Conservation (phyloP, 2,888 invertebrate species). For the Beris morrisii region DNA sequence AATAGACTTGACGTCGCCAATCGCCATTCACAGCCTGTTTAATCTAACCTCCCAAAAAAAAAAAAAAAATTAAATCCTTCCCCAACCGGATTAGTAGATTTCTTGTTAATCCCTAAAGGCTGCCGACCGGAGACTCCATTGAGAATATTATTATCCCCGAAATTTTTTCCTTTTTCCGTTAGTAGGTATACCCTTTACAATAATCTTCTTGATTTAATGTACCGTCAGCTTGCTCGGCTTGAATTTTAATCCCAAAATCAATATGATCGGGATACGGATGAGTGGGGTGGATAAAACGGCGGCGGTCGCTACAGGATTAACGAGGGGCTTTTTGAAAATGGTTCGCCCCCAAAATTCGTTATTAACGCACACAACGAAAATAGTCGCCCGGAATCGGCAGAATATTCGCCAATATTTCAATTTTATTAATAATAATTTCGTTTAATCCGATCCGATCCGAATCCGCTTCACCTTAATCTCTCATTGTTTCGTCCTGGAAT, state of each 20-base stretch:
- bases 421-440: slow-evolving; percentile 40
- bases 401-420: slow-evolving; percentile 31
- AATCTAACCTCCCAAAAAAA: not conserved
- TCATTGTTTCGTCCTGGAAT: slow-evolving; percentile 24
- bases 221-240: slow-evolving; percentile 41
- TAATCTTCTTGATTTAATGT: slow-evolving; percentile 42
- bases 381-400: not conserved
- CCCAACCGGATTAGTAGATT: slow-evolving; percentile 18
- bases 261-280: slow-evolving; percentile 41
- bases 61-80: not conserved
- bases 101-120: slow-evolving; percentile 20
- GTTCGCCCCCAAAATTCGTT: slow-evolving; percentile 30
- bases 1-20: not conserved
- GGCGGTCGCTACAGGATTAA: slow-evolving; percentile 35
- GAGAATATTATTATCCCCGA: slow-evolving; percentile 16
- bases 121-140: not conserved
- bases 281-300: slow-evolving; percentile 33
- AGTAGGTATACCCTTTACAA: slow-evolving; percentile 40
- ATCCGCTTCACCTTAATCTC: slow-evolving; percentile 38
- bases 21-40: too few relatives aligned
- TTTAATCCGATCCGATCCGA: slow-evolving; percentile 34
- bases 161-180: slow-evolving; percentile 34
- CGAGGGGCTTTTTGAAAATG: slow-evolving; percentile 32
- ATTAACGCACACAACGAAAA: slow-evolving; percentile 31
- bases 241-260: slow-evolving; percentile 49